Evolutionary conservation across 2,888 invertebrate species (phyloP).

Genomic region (Arctia plantaginis): DNA sequence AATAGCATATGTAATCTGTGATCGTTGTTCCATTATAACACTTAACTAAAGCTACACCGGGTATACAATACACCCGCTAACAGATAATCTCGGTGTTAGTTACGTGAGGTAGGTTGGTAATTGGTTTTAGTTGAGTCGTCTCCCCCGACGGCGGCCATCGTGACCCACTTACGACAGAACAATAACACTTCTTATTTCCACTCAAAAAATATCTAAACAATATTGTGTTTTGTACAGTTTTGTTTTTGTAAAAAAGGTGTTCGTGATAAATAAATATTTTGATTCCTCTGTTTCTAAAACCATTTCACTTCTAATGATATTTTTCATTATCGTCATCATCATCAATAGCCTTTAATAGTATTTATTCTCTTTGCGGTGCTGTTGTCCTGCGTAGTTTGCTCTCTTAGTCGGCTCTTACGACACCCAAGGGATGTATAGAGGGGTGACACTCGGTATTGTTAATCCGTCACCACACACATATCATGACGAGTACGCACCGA

Average conservation of each 20-base stretch:
- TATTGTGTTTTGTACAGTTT: background rate
- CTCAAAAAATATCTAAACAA: background rate
- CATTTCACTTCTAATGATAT: background rate
- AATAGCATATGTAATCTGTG: background rate
- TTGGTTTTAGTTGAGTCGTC: constrained; percentile 23
- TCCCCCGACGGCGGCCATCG: constrained; percentile 7
- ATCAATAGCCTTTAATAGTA: too few relatives aligned
- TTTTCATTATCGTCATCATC: background rate
- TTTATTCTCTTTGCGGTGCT: too few relatives aligned
- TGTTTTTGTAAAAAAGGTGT: background rate
- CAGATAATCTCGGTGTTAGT: constrained; percentile 36
- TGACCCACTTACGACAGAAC: constrained; percentile 12
- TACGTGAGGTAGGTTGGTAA: constrained; percentile 11
- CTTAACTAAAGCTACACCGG: background rate
- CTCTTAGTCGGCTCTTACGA: too few relatives aligned
- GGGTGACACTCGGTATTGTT: too few relatives aligned
- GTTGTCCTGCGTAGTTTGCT: too few relatives aligned
- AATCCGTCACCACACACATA: too few relatives aligned
- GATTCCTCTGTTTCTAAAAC: background rate
- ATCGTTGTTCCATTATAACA: background rate
- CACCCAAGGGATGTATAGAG: too few relatives aligned
- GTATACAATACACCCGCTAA: constrained; percentile 3
- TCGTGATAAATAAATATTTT: background rate
- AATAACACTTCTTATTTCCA: background rate
- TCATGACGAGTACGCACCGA: too few relatives aligned